phyloP scores from a whole-genome alignment of 1,140 invertebrate species.

The Drosophila kurseongensis region DNA sequence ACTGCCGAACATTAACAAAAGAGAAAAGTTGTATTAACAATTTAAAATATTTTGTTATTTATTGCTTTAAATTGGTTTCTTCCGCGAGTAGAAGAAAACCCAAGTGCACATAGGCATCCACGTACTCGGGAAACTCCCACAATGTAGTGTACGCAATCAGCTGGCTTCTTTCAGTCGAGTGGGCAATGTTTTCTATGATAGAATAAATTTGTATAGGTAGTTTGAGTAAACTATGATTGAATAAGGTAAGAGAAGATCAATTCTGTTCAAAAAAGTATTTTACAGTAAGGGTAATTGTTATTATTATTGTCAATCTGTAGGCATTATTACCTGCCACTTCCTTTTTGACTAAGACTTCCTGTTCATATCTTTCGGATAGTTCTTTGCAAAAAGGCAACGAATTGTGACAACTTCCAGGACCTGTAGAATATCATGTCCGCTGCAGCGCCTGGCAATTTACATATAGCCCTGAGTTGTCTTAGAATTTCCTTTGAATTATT shows the following conservation, averaged over 20 bases:
- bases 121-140: constrained; percentile 76
- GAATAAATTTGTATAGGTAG: too few relatives aligned
- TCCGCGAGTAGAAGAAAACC: constrained; percentile 63
- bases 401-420: constrained; percentile 66
- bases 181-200: constrained; percentile 64
- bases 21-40: constrained; percentile 7
- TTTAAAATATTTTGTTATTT: not conserved
- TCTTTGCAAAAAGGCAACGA: constrained; percentile 62
- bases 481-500: constrained; percentile 56
- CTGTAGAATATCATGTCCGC: constrained; percentile 58
- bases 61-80: constrained; percentile 42
- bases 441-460: constrained; percentile 39
- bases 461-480: constrained; percentile 53
- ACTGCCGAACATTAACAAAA: constrained; percentile 19
- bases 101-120: constrained; percentile 59
- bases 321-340: constrained; percentile 51
- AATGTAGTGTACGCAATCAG: constrained; percentile 59
- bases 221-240: too few relatives aligned
- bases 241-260: too few relatives aligned
- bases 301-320: too few relatives aligned
- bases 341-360: constrained; percentile 60
- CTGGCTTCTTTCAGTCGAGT: constrained; percentile 51
- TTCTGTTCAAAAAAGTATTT: too few relatives aligned
- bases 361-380: constrained; percentile 54
- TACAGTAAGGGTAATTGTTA: too few relatives aligned